A percentile compares a stretch with the other conserved stretches of the same genome.
These are phyloP conservation scores for Coluber constrictor DNA, from an alignment of 2,797 vertebrate genomes.

Conservation along the genomic window DNA sequence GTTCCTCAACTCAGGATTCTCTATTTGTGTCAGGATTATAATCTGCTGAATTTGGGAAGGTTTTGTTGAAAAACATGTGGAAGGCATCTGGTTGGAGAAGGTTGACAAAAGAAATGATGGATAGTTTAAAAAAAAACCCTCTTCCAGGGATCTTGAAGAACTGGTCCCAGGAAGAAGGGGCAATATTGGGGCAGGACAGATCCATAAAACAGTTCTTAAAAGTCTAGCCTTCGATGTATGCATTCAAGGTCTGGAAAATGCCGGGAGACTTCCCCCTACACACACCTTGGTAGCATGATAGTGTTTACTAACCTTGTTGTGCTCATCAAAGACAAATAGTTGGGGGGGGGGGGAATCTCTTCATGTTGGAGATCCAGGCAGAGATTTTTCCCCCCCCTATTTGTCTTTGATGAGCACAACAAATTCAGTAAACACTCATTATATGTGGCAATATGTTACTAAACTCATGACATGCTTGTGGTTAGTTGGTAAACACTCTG, in stretches of 20 bases:
- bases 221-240: background rate
- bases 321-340: background rate
- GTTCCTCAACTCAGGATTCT: background rate
- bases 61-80: background rate
- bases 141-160: background rate
- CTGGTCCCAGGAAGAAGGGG: background rate
- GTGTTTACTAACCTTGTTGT: background rate
- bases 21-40: background rate
- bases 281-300: background rate
- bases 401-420: background rate
- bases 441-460: background rate
- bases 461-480: background rate
- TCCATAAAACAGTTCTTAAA: background rate
- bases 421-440: background rate
- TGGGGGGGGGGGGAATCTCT: background rate
- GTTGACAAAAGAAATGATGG: background rate
- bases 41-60: background rate
- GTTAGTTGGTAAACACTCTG: conserved; percentile 14
- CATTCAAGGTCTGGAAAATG: background rate
- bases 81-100: background rate
- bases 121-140: background rate
- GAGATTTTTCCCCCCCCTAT: background rate
- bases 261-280: background rate
- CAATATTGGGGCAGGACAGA: background rate
- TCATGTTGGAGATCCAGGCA: background rate